phyloP scores from a whole-genome alignment of 2,797 vertebrate genomes.

The Meriones psammophilus region DNA sequence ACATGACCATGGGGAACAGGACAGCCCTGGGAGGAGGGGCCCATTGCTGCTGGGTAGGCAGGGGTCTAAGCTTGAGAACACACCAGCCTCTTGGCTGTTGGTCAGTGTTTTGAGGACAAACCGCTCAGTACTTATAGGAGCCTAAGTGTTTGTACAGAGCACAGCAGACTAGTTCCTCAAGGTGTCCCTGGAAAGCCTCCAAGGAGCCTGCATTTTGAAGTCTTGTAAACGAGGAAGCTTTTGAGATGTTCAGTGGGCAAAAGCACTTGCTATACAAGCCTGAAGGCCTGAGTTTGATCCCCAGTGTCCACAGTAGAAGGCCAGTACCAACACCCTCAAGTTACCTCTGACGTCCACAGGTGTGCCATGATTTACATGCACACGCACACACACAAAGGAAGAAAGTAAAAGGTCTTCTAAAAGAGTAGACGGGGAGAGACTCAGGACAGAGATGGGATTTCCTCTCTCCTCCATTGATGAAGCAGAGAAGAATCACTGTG shows the following conservation, averaged over 20 bases:
- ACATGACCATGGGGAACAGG: background rate
- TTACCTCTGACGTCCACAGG: background rate
- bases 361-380: background rate
- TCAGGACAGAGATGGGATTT: background rate
- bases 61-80: background rate
- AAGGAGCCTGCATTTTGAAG: background rate
- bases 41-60: background rate
- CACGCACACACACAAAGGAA: no score
- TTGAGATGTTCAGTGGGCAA: background rate
- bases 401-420: background rate
- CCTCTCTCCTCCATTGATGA: background rate
- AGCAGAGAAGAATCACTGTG: background rate
- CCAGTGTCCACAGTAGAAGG: background rate
- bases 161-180: background rate
- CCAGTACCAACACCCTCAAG: background rate
- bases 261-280: background rate
- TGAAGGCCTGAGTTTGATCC: background rate
- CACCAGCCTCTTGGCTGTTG: background rate
- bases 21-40: background rate
- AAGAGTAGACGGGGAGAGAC: background rate
- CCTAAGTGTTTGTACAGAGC: background rate
- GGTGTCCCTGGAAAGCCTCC: constrained; percentile 18
- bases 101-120: constrained; percentile 48
- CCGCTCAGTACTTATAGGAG: background rate
- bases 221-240: background rate